phyloP scores from a whole-genome alignment of 2,797 vertebrate species.

The Chelon labrosus region DNA sequence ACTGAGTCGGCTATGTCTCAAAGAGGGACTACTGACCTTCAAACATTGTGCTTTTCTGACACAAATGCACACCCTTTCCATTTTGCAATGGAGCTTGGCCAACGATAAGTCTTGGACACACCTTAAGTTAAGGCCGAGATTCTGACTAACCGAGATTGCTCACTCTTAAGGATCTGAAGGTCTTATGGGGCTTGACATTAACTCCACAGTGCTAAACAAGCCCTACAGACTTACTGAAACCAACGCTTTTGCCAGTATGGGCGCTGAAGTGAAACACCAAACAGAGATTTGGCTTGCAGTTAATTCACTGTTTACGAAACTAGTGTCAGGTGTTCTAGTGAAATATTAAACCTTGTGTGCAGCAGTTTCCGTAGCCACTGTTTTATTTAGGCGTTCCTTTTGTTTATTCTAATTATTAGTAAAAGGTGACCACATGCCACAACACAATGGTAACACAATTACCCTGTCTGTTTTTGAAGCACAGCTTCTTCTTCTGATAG shows the following conservation, averaged over 20 bases:
- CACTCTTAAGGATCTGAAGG: neutral
- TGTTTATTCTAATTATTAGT: neutral
- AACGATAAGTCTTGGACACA: constrained; percentile 4
- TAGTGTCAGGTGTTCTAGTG: neutral
- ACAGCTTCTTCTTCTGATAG: constrained; percentile 94
- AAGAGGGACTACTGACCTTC: constrained; percentile 36
- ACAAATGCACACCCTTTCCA: neutral
- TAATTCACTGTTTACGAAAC: neutral
- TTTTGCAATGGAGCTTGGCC: neutral
- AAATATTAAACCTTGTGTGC: neutral
- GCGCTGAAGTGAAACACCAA: constrained; percentile 1
- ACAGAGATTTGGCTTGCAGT: neutral
- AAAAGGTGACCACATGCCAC: neutral
- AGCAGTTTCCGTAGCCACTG: neutral
- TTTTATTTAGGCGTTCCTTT: neutral
- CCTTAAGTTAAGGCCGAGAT: constrained; percentile 3
- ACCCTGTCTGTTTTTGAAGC: constrained; percentile 90
- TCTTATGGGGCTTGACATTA: neutral
- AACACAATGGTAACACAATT: constrained; percentile 27
- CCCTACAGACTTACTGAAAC: neutral
- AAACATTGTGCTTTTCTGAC: constrained; percentile 5
- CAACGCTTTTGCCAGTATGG: neutral
- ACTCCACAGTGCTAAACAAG: neutral
- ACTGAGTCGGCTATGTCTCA: constrained; percentile 45
- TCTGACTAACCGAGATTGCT: too few species aligned